Base-by-base conservation (phyloP, 1,140 invertebrate species). In the Centruroides sculpturatus region DNA sequence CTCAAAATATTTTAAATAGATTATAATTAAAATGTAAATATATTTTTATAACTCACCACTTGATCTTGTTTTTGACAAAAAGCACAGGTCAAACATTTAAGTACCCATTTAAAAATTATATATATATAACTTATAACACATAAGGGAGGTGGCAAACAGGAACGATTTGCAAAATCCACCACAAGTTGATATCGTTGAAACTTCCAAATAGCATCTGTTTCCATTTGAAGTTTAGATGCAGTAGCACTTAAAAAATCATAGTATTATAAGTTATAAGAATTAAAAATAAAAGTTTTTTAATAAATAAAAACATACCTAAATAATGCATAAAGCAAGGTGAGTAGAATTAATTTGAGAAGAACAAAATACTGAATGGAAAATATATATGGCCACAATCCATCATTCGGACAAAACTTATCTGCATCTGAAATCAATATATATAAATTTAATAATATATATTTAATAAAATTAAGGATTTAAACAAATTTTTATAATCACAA, bases 131-230 rank as follows among this genome's bases (percentile, higher is more conserved):
- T 69, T 51, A 75, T 55, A 35, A 74, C 48, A 41, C 69, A 73
- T 3, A 75, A 65, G 3, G 75, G 75, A 35, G 70, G 64, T 7
- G 69, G 69, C 3, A 71, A 46, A 35, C 67, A 59, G 46, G 71
- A 66, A 23, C 75, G 66, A 49, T 72, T 71, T n/a, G 74, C 72
- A 66, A 77, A 77, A 63, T 77, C 75, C n/a, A 74, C 66, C 11
- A 77, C 72, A 35, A 77, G 64, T n/a, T 69, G 69, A 52, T 77
- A 77, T 54, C 76, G 69, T 61, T 77, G 75, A 62, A 71, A 77
- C 64, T 76, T 76, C 76, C 76, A 77, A 41, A 75, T 74, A 23
- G 70, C 69, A 57, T 73, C 70, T 5, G 75, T 72, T 57, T 74
- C 69, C 5, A 68, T 66, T 48, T 71, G 68, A 6, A 75, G 67